Evolutionary conservation across 1,140 invertebrate genomes (phyloP).

Genomic region (Heliconius melpomene): DNA sequence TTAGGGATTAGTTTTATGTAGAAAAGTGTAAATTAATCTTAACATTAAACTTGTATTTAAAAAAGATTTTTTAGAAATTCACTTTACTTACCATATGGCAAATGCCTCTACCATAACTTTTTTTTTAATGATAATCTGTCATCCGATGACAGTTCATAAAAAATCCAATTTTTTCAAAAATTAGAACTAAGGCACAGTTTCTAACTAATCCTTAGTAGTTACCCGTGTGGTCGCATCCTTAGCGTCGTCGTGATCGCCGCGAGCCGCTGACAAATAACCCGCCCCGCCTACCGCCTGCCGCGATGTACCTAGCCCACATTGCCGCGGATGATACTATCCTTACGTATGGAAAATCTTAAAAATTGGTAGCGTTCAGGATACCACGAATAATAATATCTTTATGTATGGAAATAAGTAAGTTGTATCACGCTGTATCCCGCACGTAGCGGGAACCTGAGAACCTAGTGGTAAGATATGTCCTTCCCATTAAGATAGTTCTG

Average conservation of each 20-base stretch:
- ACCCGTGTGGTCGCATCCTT: slow-evolving; percentile 28
- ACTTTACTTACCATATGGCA: no score
- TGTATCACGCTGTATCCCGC: no score
- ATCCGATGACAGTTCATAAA: background rate
- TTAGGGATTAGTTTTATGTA: background rate
- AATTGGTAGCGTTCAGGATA: background rate
- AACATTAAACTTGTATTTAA: no score
- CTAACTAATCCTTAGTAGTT: background rate
- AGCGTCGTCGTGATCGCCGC: slow-evolving; percentile 63
- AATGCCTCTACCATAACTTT: background rate
- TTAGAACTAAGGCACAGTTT: background rate
- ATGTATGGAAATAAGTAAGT: no score
- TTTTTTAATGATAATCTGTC: background rate
- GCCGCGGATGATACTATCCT: slow-evolving; percentile 10
- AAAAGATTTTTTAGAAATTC: no score
- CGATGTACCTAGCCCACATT: slow-evolving; percentile 33
- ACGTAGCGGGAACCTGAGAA: no score
- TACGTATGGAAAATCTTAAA: background rate
- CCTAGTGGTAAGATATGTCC: no score
- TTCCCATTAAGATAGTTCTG: no score
- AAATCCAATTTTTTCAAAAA: background rate
- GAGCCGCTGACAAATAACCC: slow-evolving; percentile 64
- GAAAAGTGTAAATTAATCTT: background rate
- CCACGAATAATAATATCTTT: background rate
- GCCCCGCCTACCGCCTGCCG: slow-evolving; percentile 45